phyloP scores from a whole-genome alignment of 2,113 vertebrate genomes.

The Rhinichthys klamathensis region DNA sequence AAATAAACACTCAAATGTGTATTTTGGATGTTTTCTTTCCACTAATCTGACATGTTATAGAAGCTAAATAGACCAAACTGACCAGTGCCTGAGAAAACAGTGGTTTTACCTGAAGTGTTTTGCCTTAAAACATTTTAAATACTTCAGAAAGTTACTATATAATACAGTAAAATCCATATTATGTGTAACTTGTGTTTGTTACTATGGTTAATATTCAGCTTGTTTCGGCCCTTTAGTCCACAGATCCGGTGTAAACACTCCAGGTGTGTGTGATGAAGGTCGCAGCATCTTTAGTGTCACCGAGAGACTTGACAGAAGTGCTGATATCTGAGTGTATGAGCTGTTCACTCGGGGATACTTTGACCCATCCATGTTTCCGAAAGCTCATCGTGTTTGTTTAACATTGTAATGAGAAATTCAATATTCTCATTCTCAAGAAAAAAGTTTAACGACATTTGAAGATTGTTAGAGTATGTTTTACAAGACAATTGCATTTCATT shows the following conservation, averaged over 20 bases:
- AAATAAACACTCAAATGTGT: too few relatives aligned
- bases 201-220: neutral
- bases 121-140: neutral
- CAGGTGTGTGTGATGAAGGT: neutral
- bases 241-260: neutral
- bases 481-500: too few relatives aligned
- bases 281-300: neutral
- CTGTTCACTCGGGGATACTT: too few relatives aligned
- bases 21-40: neutral
- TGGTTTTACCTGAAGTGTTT: too few relatives aligned
- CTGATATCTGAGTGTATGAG: too few relatives aligned
- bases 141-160: too few relatives aligned
- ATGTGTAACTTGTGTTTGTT: neutral
- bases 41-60: neutral
- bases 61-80: neutral
- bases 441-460: too few relatives aligned
- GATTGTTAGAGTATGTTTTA: too few relatives aligned
- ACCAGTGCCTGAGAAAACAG: neutral
- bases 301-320: neutral
- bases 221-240: neutral
- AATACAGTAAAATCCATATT: neutral
- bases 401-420: too few relatives aligned
- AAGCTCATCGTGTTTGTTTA: too few relatives aligned
- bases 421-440: too few relatives aligned
- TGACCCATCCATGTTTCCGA: too few relatives aligned